Percentiles rank a stretch among this genome's conserved stretches.
phyloP scores from a whole-genome alignment of 2,113 vertebrate species.

The Oplegnathus fasciatus region DNA sequence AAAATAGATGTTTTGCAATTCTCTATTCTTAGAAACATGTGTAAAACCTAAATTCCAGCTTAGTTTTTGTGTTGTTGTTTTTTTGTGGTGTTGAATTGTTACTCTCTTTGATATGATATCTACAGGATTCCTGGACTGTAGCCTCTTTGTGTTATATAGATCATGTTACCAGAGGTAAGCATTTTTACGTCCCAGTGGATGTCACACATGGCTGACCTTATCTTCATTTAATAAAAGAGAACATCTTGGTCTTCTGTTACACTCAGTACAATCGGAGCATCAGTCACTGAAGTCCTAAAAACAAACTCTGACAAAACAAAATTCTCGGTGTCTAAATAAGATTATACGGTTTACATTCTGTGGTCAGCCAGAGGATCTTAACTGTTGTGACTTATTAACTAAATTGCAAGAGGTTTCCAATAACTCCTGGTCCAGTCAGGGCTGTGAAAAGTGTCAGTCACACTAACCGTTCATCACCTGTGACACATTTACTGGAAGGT shows the following conservation, averaged over 20 bases:
- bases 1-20: constrained; percentile 30
- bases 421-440: not conserved
- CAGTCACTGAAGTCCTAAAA: not conserved
- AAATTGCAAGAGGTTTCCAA: constrained; percentile 13
- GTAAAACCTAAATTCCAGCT: not conserved
- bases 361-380: not conserved
- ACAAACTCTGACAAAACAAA: not conserved
- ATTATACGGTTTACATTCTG: not conserved
- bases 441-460: constrained; percentile 34
- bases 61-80: not conserved
- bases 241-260: constrained; percentile 39
- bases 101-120: constrained; percentile 48
- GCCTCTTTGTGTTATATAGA: constrained; percentile 49
- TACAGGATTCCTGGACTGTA: constrained; percentile 28
- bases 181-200: not conserved
- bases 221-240: constrained; percentile 37
- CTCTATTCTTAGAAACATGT: not conserved
- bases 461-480: constrained; percentile 54
- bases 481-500: constrained; percentile 74
- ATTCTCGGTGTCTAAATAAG: not conserved
- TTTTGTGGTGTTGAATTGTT: constrained; percentile 9
- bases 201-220: constrained; percentile 47
- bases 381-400: not conserved
- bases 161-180: constrained; percentile 44
- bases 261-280: not conserved